Conservation (phyloP, 2,888 invertebrate species). For the Oligia latruncula region DNA sequence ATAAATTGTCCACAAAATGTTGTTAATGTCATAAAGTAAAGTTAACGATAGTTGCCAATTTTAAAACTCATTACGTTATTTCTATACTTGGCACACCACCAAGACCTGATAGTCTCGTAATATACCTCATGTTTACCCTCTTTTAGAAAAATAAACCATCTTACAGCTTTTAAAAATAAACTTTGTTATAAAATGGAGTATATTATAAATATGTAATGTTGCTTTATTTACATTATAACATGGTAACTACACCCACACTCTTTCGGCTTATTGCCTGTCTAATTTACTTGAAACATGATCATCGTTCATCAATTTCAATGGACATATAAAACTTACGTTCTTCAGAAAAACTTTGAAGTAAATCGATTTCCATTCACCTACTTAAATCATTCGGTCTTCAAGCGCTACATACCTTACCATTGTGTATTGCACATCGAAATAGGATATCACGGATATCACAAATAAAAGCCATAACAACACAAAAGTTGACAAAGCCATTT, state of each 20-base stretch:
- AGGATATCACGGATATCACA: not conserved
- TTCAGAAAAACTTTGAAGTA: constrained; percentile 6
- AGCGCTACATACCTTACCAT: not conserved
- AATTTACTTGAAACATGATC: constrained; percentile 35
- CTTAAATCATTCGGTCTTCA: not conserved
- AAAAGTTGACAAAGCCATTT: constrained; percentile 58
- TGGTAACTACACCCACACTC: constrained; percentile 41
- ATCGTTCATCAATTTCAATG: constrained; percentile 32
- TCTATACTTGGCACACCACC: constrained; percentile 58
- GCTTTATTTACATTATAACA: constrained; percentile 47
- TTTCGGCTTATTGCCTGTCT: constrained; percentile 31
- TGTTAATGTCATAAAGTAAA: constrained; percentile 49
- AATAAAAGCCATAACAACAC: constrained; percentile 30
- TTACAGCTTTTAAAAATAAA: constrained; percentile 49
- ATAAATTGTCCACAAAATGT: constrained; percentile 31
- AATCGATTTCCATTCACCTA: not conserved
- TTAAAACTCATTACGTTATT: constrained; percentile 63
- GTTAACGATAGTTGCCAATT: constrained; percentile 63
- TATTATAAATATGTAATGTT: constrained; percentile 47
- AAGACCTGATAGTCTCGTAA: constrained; percentile 56
- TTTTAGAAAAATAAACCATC: constrained; percentile 61
- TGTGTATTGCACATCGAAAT: not conserved
- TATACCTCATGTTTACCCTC: constrained; percentile 50
- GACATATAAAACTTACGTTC: not conserved
- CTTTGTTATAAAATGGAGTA: constrained; percentile 35